Conservation (phyloP, 2,113 vertebrate species). For the Seriola aureovittata region DNA sequence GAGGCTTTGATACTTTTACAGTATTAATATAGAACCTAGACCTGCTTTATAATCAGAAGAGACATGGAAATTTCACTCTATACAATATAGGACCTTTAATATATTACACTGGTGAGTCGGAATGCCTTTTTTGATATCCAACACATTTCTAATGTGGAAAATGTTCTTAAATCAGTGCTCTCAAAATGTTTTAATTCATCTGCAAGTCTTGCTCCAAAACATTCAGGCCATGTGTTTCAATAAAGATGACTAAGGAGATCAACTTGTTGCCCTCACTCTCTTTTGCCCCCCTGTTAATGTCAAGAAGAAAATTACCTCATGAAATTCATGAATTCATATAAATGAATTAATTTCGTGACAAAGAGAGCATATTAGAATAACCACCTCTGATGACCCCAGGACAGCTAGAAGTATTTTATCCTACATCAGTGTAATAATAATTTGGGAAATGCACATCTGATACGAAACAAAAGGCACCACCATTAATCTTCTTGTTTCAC, state of each 20-base stretch:
- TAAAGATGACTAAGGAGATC: neutral
- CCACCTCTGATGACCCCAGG: conserved; percentile 2
- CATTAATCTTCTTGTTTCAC: conserved; percentile 25
- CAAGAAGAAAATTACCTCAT: conserved; percentile 10
- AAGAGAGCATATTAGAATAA: conserved; percentile 1
- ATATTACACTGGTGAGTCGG: neutral
- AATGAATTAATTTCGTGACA: conserved; percentile 30
- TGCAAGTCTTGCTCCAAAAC: neutral
- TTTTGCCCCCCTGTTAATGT: neutral
- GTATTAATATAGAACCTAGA: too few relatives aligned
- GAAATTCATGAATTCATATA: conserved; percentile 34
- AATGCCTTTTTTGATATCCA: neutral
- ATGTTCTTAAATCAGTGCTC: neutral
- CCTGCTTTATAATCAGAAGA: too few relatives aligned
- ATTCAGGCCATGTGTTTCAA: neutral
- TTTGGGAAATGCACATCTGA: conserved; percentile 5
- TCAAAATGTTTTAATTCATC: neutral
- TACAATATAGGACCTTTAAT: too few relatives aligned
- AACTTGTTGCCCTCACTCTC: neutral
- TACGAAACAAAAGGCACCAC: neutral
- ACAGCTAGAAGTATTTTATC: neutral
- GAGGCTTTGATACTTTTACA: too few relatives aligned
- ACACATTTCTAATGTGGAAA: neutral
- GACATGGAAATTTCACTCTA: too few relatives aligned
- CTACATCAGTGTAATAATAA: neutral